phyloP scores from a whole-genome alignment of 2,797 vertebrate genomes.

The Sylvia borin region DNA sequence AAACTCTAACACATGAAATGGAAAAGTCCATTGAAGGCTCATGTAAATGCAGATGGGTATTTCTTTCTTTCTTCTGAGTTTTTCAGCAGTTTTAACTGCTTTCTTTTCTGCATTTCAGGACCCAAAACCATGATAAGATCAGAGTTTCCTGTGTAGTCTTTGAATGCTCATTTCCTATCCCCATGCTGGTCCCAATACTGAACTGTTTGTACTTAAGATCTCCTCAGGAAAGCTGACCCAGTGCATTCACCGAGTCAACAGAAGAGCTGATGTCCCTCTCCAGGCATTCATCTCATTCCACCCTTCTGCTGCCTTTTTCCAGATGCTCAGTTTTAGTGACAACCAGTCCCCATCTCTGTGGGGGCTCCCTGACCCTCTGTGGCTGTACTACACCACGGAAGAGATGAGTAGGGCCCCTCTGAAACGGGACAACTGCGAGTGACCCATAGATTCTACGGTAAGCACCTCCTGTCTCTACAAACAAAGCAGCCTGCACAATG shows the following conservation, averaged over 20 bases:
- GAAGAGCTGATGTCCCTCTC: neutral
- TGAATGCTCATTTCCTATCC: neutral
- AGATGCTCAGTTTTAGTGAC: fast-evolving
- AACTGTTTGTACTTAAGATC: neutral
- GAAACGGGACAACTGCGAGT: fast-evolving
- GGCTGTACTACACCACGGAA: fast-evolving
- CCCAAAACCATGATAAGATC: fast-evolving
- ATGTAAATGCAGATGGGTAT: neutral
- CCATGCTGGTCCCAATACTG: neutral
- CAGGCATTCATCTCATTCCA: neutral
- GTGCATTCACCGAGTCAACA: fast-evolving
- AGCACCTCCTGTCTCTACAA: neutral
- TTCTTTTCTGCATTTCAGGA: neutral
- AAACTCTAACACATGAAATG: neutral
- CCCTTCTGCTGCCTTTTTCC: neutral
- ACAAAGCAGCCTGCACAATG: neutral
- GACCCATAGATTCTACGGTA: neutral
- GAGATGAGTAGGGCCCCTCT: neutral
- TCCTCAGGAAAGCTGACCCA: neutral
- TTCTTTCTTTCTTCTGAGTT: neutral
- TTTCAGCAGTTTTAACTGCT: neutral
- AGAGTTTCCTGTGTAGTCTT: neutral
- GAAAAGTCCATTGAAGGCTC: neutral
- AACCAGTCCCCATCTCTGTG: fast-evolving
- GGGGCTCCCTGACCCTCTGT: neutral